phyloP scores from a whole-genome alignment of 1,140 invertebrate genomes.

The Bombyx mori region DNA sequence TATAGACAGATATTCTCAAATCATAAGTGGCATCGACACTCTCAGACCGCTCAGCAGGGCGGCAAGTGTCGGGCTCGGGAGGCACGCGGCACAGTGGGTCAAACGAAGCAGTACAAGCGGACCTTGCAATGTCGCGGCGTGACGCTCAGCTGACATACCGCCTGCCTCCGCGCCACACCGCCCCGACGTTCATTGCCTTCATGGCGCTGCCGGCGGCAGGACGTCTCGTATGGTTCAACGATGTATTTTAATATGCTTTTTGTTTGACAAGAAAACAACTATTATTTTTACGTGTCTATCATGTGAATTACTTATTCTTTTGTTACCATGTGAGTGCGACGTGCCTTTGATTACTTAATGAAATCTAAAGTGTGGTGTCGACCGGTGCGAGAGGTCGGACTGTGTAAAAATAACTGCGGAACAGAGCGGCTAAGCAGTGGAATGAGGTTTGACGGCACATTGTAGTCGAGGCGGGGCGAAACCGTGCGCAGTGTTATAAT shows the following conservation, averaged over 20 bases:
- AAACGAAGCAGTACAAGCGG: slow-evolving; percentile 61
- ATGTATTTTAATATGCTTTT: not conserved
- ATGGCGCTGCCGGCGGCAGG: slow-evolving; percentile 43
- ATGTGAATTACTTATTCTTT: slow-evolving; percentile 5
- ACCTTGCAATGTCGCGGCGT: slow-evolving; percentile 72
- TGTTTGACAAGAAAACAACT: slow-evolving; percentile 2
- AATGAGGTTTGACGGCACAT: slow-evolving; percentile 69
- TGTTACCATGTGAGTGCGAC: slow-evolving; percentile 41
- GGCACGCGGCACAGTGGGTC: slow-evolving; percentile 50
- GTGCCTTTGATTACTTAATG: slow-evolving; percentile 42
- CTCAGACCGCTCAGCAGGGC: not conserved
- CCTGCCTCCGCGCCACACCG: slow-evolving; percentile 35
- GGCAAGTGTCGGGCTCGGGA: slow-evolving; percentile 21
- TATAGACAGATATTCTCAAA: too few species aligned
- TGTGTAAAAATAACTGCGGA: slow-evolving; percentile 72
- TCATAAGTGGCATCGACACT: too few species aligned
- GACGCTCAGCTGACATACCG: slow-evolving; percentile 66
- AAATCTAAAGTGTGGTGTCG: slow-evolving; percentile 59
- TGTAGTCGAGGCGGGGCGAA: slow-evolving; percentile 66
- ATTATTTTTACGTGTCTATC: slow-evolving; percentile 2
- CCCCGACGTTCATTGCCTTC: slow-evolving; percentile 62
- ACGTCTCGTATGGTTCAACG: slow-evolving; percentile 37
- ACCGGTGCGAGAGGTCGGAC: slow-evolving; percentile 69
- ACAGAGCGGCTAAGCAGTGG: slow-evolving; percentile 64
- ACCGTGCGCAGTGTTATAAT: slow-evolving; percentile 68